Base-by-base conservation (phyloP, 2,113 vertebrate genomes). In the Chionodraco myersi region DNA sequence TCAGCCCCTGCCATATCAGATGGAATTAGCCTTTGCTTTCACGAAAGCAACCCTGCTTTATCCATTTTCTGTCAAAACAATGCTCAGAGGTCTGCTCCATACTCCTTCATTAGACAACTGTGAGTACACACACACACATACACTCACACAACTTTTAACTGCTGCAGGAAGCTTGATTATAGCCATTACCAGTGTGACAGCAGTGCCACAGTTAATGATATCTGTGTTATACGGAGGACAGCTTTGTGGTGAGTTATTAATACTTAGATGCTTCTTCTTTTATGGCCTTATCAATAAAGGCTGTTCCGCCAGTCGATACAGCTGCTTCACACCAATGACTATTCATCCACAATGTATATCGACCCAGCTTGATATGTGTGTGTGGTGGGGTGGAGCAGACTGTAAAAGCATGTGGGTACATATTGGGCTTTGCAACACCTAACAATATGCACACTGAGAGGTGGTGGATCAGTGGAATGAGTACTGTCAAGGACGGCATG, bases 151-250 rank as follows among this genome's bases (percentile, higher is more conserved):
- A 75, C 77, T 74, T 80, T 83, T 56, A 41, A 71, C 70, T 82
- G 87, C 88, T 87, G 71, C 76, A 52, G 63, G 86, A 74, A 88
- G 88, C 85, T 89, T 89, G 89, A 92, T 92, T 92, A 91, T 84
- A 92, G 86, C 86, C 82, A 92, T 93, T 90, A 93, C 81, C 77
- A 82, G 45, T 67, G 84, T 90, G 91, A 89, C 90, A 90, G 86
- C 77, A 48, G 73, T 86, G 89, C 67, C 82, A 71, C 85, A 77
- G 83, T 89, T 91, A 91, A 93, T 89, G 82, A 92, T 91, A 90
- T 88, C 88, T 91, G 62, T 91, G 86, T 91, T 91, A 87, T 82
- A 85, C 49, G 21, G 76, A 80, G 34, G 65, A 79, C 54, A 77
- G 85, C 83, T 87, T 83, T 88, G 87, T 87, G 80, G 77, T 84